Evolutionary conservation across 2,113 vertebrate species (phyloP), one percentile per base, ranked within the genome.

Genomic region (Glaucomys volans): DNA sequence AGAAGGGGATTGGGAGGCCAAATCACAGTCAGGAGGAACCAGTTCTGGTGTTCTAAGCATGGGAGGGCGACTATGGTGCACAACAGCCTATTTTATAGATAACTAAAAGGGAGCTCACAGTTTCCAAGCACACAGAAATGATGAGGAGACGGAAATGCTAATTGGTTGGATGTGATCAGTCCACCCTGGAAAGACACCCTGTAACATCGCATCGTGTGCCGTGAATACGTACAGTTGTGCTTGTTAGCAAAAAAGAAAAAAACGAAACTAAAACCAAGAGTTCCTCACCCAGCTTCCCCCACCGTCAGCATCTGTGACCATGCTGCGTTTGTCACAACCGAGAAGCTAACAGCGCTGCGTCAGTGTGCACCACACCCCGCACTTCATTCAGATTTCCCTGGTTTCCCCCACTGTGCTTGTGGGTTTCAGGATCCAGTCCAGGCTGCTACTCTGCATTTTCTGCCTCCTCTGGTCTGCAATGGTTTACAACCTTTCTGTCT

Each of bases 211-310:
- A 12, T 8, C 8, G 28, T 35, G 35, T 8, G 5, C 32, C 66
- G 20, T 82, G 28, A 83, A 44, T 32, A 11, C 2, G 37, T 22
- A 62, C 59, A 6, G n/a, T 67, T 12, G 4, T 47, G 13, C 28
- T 14, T 26, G 17, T 47, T 84, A 67, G 22, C 18, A n/a, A 44
- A 35, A 66, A 22, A 35, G 42, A 47, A n/a, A 83, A 52, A 24
- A 57, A 57, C 22, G 8, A 57, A 44, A 59, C 14, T 17, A 20
- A 83, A 83, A 40, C 17, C 16, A 54, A 82, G 12, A 52, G 20
- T 0, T 2, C 26, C 1, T 76, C 3, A 54, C 1, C 4, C 26
- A 13, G 0, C 79, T 84, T 79, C 52, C 7, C 8, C 69, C n/a
- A 17, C 7, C 50, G 37, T 40, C 72, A 40, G 5, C 0, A 32